phyloP scores from a whole-genome alignment of 2,888 invertebrate species.

The Exephanes ischioxanthus region DNA sequence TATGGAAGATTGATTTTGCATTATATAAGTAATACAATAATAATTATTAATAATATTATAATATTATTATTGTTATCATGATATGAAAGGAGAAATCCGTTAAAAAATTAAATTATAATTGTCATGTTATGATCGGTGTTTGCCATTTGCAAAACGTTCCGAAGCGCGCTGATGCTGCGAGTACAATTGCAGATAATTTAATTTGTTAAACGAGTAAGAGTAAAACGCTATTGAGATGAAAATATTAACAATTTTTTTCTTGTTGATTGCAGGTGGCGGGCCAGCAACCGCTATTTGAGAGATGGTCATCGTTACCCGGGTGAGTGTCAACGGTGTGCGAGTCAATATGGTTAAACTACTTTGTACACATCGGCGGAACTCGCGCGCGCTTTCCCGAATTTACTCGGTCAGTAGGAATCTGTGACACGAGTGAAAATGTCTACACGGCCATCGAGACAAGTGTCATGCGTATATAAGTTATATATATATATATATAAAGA shows the following conservation, averaged over 20 bases:
- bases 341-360: constrained; percentile 38
- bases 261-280: constrained; percentile 81
- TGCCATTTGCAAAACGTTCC: too few relatives aligned
- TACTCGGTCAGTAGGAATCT: constrained; percentile 82
- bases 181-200: too few relatives aligned
- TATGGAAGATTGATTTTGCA: too few relatives aligned
- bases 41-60: too few relatives aligned
- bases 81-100: too few relatives aligned
- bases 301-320: constrained; percentile 93
- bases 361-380: constrained; percentile 36
- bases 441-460: constrained; percentile 42
- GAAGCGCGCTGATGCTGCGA: too few relatives aligned
- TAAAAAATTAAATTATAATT: too few relatives aligned
- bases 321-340: constrained; percentile 83
- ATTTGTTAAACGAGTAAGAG: too few relatives aligned
- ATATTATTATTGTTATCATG: too few relatives aligned
- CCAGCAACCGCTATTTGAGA: constrained; percentile 83
- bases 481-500: not conserved
- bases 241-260: constrained; percentile 22
- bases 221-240: too few relatives aligned
- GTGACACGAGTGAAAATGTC: constrained; percentile 80
- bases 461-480: constrained; percentile 1
- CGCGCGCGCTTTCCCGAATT: constrained; percentile 72
- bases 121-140: too few relatives aligned
- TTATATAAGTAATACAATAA: too few relatives aligned